Base-by-base conservation (phyloP, 2,888 invertebrate genomes). In the Sycophila texana region DNA sequence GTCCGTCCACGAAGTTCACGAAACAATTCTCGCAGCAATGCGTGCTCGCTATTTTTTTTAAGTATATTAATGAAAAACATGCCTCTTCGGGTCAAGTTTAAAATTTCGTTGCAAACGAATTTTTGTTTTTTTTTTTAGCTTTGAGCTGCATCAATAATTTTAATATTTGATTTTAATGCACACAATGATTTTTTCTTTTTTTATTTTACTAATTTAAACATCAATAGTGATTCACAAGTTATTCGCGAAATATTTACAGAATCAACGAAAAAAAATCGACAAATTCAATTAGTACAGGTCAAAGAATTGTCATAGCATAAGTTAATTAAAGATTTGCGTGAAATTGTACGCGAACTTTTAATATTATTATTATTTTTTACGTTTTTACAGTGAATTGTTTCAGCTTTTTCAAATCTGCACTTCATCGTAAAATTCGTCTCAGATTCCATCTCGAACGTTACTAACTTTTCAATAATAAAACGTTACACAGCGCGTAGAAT, bases 161-260 rank as follows among this genome's bases (percentile, higher is more conserved):
- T 47, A 67, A 63, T 68, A 68, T 78, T 78, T 78, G 73, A 78
- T 78, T 74, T 73, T 68, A 49, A 78, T 74, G 73, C 78, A 73
- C 78, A 73, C 30, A 67, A 73, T 72, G 16, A 57, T 77, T 72
- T 51, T 22, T 73, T 26, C 26, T 39, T 39, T 10, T 10, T 39
- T 39, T n/a, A n/a, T n/a, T 10, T 39, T 57, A 12, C 39, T 74
- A 67, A 67, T 72, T 70, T 72, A 66, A 73, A 73, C 66, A 60
- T 73, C 47, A 18, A 77, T 73, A 66, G 60, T 73, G 5, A 58
- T 30, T 66, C 26, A 18, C 30, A 55, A 22, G 47, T 22, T 39
- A 39, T 71, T 39, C 47, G n/a, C 30, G 67, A 67, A 67, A 67
- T 77, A 77, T 73, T 66, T 77, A 77, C 77, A 77, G 53, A 67